These are phyloP conservation scores for Uromys caudimaculatus DNA, from an alignment of 2,797 vertebrate genomes.

Conservation along the genomic window DNA sequence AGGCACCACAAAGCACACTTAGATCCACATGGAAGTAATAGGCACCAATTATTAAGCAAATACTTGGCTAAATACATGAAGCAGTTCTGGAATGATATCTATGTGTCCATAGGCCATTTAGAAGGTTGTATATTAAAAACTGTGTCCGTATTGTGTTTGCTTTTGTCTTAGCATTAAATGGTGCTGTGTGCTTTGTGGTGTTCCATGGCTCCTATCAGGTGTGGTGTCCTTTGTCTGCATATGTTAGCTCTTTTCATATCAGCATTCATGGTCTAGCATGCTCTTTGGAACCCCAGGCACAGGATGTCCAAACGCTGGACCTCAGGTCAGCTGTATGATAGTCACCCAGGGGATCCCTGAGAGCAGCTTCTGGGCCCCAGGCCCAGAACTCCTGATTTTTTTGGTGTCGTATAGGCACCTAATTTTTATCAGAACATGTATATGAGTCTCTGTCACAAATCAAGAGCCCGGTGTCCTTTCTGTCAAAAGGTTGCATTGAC, in stretches of 20 bases:
- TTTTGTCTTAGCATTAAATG: constrained; percentile 54
- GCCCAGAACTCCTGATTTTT: background rate
- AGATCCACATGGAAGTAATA: constrained; percentile 28
- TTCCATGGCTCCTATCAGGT: background rate
- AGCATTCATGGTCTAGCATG: background rate
- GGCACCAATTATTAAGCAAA: background rate
- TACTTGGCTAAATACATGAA: constrained; percentile 31
- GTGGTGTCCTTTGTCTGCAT: background rate
- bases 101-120: background rate
- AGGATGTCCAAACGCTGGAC: background rate
- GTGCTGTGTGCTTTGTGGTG: background rate
- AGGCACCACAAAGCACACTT: background rate
- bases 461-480: constrained; percentile 19
- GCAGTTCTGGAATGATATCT: constrained; percentile 36
- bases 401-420: background rate
- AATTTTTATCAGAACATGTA: background rate
- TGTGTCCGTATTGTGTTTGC: background rate
- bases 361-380: background rate
- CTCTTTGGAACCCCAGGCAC: background rate
- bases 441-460: background rate
- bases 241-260: background rate
- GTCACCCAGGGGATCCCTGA: background rate
- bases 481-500: background rate
- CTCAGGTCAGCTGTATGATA: background rate
- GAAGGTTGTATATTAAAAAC: background rate